Conservation (phyloP, 2,797 vertebrate species). For the Dendrocincla fuliginosa region DNA sequence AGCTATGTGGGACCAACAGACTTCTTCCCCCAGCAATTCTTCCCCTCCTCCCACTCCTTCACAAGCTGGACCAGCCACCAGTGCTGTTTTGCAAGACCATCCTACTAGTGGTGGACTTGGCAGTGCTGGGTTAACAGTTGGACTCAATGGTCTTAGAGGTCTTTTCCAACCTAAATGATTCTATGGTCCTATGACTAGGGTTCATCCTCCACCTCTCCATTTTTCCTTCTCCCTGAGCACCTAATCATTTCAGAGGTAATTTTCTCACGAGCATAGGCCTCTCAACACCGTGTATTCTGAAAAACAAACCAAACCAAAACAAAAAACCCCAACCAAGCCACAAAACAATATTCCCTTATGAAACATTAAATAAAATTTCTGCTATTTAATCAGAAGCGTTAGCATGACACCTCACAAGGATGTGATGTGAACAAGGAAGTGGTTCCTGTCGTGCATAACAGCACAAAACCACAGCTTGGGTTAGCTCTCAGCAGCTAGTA, state of each 20-base stretch:
- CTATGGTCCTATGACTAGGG: neutral
- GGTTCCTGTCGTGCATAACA: neutral
- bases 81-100: neutral
- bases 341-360: neutral
- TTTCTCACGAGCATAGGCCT: neutral
- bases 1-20: neutral
- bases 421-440: neutral
- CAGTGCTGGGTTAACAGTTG: neutral
- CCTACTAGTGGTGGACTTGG: neutral
- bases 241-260: neutral
- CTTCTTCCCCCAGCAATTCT: neutral
- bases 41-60: neutral
- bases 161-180: neutral
- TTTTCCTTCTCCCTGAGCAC: neutral
- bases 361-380: neutral
- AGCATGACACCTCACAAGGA: neutral
- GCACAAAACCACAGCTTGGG: neutral
- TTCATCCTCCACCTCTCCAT: neutral
- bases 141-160: neutral
- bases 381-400: neutral
- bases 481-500: neutral
- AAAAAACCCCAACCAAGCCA: neutral
- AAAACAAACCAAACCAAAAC: neutral
- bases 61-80: neutral
- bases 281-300: neutral